Base-by-base conservation (phyloP, 1,140 invertebrate genomes). In the Epicauta chinensis region DNA sequence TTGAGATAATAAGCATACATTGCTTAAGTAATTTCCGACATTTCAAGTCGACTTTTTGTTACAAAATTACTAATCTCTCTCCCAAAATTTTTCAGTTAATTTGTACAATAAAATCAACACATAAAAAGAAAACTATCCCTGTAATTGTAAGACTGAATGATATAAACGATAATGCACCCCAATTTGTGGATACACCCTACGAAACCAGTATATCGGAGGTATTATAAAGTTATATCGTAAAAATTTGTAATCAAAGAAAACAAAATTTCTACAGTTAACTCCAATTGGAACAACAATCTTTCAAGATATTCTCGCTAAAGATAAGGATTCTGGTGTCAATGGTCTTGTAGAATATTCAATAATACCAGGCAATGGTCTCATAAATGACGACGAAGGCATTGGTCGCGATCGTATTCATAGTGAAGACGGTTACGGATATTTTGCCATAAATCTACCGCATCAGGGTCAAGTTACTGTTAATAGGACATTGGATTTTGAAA, bases 401-500 rank as follows among this genome's bases (percentile, higher is more conserved):
- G 23, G 23, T 7, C 23, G 23, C 4, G 23, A 23, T 23, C 63
- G 81, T 45, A 72, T 83, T 35, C 79, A 76, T 16, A 81, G 76
- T n/a, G 83, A 80, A 4, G 89, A 93, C 71, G 90, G 89, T 12
- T 88, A 82, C 67, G 82, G 83, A 13, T 84, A 80, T 62, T 93
- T 94, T 70, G 79, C 83, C 49, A 92, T 93, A 71, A 87, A 89
- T 45, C 78, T 90, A 60, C 90, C 91, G 4, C 90, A 93, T 72
- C 89, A 92, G 71, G 91, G 91, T 53, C 85, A 90, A 64, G 83
- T 95, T 51, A 91, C 88, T 7, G 83, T 95, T n/a, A 89, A 89
- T 64, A 83, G 86, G 59, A 89, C 82, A 16, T 75, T 95, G 60
- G 91, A 95, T 73, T 95, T 86, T 69, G 91, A 95, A 68, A 85